phyloP scores from a whole-genome alignment of 1,140 invertebrate genomes.

The Drosophila tropicalis region DNA sequence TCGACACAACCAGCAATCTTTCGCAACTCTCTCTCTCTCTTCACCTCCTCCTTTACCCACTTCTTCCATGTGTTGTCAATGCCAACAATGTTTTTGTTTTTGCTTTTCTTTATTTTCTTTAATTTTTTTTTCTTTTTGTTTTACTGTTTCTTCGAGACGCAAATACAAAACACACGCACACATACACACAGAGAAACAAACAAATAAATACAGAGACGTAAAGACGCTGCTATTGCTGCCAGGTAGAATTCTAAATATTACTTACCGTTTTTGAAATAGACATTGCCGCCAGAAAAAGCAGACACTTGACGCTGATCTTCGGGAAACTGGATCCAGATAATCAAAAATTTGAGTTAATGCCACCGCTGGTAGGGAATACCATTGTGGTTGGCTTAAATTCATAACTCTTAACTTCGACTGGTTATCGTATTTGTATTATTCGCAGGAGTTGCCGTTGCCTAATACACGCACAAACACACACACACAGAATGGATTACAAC shows the following conservation, averaged over 20 bases:
- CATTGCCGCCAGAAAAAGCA: conserved; percentile 76
- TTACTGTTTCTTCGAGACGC: conserved; percentile 20
- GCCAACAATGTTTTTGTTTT: conserved; percentile 30
- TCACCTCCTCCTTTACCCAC: background rate
- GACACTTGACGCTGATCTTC: conserved; percentile 64
- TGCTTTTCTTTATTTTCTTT: background rate
- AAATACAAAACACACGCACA: conserved; percentile 33
- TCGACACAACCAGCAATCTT: background rate
- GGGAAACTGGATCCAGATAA: conserved; percentile 63
- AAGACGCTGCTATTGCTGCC: background rate
- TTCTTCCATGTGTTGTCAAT: conserved; percentile 35
- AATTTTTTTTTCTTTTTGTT: background rate
- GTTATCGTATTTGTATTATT: conserved; percentile 16
- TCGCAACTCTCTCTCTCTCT: background rate
- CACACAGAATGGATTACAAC: conserved; percentile 1
- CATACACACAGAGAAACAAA: conserved; percentile 1
- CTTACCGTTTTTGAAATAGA: conserved; percentile 81
- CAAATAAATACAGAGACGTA: background rate
- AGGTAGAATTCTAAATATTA: conserved; percentile 5
- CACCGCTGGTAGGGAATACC: conserved; percentile 73
- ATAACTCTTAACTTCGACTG: conserved; percentile 52
- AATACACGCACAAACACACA: background rate
- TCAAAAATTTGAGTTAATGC: conserved; percentile 76
- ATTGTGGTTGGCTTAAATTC: conserved; percentile 70
- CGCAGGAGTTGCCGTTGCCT: conserved; percentile 9